These are phyloP conservation scores for Percina caprodes DNA, from an alignment of 2,113 vertebrate species.

Conservation along the genomic window DNA sequence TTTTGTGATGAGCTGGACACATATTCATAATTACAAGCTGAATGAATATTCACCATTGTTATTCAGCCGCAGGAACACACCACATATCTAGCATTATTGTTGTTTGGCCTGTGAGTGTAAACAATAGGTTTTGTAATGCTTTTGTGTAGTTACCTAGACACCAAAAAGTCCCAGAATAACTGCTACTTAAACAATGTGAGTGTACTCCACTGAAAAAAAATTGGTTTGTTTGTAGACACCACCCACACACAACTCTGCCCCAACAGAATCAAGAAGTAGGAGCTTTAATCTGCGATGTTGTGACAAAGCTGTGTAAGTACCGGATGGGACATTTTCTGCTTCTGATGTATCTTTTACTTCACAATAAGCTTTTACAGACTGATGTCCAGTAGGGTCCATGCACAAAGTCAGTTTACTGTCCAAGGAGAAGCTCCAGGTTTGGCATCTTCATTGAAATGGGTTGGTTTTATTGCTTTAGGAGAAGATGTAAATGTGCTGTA, in stretches of 20 bases:
- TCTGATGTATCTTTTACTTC: slow-evolving; percentile 10
- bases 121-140: neutral
- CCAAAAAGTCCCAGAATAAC: slow-evolving; percentile 22
- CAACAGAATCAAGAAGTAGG: slow-evolving; percentile 34
- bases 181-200: slow-evolving; percentile 9
- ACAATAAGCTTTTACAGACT: slow-evolving; percentile 1
- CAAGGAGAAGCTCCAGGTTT: neutral
- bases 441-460: neutral
- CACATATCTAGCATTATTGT: neutral
- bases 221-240: slow-evolving; percentile 35
- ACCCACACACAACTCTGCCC: slow-evolving; percentile 34
- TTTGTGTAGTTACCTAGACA: slow-evolving; percentile 11
- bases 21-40: slow-evolving; percentile 12
- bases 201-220: slow-evolving; percentile 8
- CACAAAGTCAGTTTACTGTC: neutral
- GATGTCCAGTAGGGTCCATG: slow-evolving; percentile 14
- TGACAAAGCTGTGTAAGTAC: slow-evolving; percentile 7
- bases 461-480: neutral
- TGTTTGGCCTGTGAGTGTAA: neutral
- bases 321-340: neutral
- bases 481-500: no score
- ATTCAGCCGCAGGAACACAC: neutral
- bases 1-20: slow-evolving; percentile 7
- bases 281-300: slow-evolving; percentile 36
- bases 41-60: slow-evolving; percentile 40